A percentile compares a stretch with the other conserved stretches of the same genome.
Conservation (phyloP, 2,888 invertebrate genomes). For the Punctoribates punctum region DNA sequence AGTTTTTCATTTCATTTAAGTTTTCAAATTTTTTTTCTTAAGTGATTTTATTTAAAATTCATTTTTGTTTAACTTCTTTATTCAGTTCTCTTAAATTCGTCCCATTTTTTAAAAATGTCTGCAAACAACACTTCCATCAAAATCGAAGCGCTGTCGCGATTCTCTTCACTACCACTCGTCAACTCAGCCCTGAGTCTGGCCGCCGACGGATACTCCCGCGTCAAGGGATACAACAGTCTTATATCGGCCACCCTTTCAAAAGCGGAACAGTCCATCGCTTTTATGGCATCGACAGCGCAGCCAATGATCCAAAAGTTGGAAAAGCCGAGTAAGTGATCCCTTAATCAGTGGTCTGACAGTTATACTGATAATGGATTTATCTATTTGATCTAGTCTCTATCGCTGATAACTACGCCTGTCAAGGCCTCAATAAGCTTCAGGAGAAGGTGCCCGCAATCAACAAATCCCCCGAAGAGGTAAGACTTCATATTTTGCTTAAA, state of each 20-base stretch:
- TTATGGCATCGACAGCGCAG: conserved; percentile 67
- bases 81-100: too few species aligned
- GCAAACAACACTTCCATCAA: not conserved
- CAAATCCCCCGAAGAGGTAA: conserved; percentile 43
- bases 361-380: too few species aligned
- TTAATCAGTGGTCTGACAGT: too few species aligned
- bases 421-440: conserved; percentile 41
- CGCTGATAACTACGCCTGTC: conserved; percentile 42
- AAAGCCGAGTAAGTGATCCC: conserved; percentile 58
- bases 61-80: too few species aligned
- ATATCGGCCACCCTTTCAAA: conserved; percentile 51
- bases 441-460: conserved; percentile 42
- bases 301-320: conserved; percentile 70
- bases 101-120: not conserved
- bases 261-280: conserved; percentile 63
- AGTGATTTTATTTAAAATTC: too few species aligned
- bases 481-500: conserved; percentile 3
- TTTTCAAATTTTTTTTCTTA: too few species aligned
- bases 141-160: conserved; percentile 63
- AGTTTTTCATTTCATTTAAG: too few species aligned
- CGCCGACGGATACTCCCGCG: conserved; percentile 67
- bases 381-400: conserved; percentile 29
- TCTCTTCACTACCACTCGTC: conserved; percentile 74
- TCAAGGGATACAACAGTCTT: conserved; percentile 61
- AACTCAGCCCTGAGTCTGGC: conserved; percentile 71